Percentiles rank a stretch among this genome's conserved stretches.
These are phyloP conservation scores for Tachysurus fulvidraco DNA, from an alignment of 2,113 vertebrate species.

Conservation along the genomic window DNA sequence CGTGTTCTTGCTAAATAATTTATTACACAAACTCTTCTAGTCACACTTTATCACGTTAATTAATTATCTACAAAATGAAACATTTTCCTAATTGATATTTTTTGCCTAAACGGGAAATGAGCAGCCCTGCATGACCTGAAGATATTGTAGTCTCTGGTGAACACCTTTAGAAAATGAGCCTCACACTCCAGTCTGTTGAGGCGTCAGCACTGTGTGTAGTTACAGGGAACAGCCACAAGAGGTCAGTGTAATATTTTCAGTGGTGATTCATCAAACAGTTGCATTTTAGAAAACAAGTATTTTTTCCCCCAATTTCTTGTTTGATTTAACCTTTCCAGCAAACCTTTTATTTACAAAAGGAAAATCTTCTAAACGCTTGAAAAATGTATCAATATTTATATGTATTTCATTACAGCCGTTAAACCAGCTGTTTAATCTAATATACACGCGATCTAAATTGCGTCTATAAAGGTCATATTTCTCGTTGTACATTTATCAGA, in stretches of 20 bases:
- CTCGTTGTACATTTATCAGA: background rate
- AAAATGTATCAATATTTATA: background rate
- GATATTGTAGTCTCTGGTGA: too few species aligned
- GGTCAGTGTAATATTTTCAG: constrained; percentile 24
- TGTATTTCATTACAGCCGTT: background rate
- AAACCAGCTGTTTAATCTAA: background rate
- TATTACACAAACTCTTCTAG: background rate
- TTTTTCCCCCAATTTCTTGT: background rate
- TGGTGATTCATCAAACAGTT: background rate
- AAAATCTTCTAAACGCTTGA: background rate
- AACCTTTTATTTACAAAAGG: background rate
- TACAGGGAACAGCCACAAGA: constrained; percentile 33
- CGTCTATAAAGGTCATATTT: background rate
- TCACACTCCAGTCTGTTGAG: background rate
- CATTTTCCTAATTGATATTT: too few species aligned
- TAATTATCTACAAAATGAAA: background rate
- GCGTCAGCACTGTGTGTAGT: constrained; percentile 15
- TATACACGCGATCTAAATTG: background rate
- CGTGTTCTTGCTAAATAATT: background rate
- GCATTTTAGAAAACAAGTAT: background rate
- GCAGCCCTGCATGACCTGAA: background rate
- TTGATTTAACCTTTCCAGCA: background rate
- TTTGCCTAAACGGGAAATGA: too few species aligned
- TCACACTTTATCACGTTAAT: background rate
- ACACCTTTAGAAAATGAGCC: background rate